These are phyloP conservation scores for Epizoanthus illoricatus DNA, from an alignment of 92 coral and sea anemone species.

Conservation along the genomic window DNA sequence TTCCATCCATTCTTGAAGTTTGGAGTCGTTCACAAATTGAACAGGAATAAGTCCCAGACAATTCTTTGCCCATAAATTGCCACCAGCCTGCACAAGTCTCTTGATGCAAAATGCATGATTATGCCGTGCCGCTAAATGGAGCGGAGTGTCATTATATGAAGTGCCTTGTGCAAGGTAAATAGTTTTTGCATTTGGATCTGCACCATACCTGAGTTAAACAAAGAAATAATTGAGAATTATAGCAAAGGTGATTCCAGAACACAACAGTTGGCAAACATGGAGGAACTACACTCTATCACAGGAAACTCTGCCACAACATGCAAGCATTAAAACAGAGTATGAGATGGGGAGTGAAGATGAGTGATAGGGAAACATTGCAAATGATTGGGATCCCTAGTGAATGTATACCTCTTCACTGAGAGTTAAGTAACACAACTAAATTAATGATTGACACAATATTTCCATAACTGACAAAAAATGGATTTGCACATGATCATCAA, in stretches of 20 bases:
- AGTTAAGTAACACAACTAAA: no score
- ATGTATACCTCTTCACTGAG: no score
- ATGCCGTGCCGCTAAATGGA: slow-evolving; percentile 91
- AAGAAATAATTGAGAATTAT: neutral
- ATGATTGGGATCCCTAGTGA: no score
- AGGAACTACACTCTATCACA: neutral
- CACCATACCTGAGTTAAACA: slow-evolving; percentile 80
- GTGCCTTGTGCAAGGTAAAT: slow-evolving; percentile 81
- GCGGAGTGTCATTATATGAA: slow-evolving; percentile 95
- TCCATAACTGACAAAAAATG: no score
- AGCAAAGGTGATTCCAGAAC: no score
- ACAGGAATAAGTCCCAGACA: slow-evolving; percentile 90
- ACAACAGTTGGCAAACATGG: no score
- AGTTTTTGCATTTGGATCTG: slow-evolving; percentile 89
- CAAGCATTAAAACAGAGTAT: no score
- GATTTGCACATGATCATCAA: no score
- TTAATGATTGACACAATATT: no score
- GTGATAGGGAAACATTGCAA: no score
- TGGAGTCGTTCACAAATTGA: slow-evolving; percentile 82
- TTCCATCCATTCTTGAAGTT: slow-evolving; percentile 90
- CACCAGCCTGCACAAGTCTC: slow-evolving; percentile 98
- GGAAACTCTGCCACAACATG: no score
- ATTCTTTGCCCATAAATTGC: slow-evolving; percentile 93
- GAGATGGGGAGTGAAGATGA: no score
- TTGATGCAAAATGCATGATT: slow-evolving; percentile 77